Evolutionary conservation across 1,140 invertebrate species (phyloP), one percentile per base, ranked within the genome.

Genomic region (Eurosta solidaginis): DNA sequence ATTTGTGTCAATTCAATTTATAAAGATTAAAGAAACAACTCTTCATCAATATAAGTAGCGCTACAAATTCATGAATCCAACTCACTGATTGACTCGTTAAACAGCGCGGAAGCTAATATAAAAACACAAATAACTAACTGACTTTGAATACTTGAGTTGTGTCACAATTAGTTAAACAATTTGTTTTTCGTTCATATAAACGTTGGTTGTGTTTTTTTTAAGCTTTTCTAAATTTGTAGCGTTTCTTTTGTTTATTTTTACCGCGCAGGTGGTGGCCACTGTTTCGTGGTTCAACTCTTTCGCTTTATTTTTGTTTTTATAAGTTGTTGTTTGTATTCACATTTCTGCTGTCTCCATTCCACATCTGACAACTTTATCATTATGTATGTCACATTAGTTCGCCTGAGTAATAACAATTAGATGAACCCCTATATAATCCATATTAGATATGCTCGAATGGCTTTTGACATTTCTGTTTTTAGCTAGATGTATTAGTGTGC

Each of bases 401-500:
- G 14, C 59, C 40, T 68, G 59, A 68, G 59, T 10, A 68, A 68
- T 40, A 40, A 68, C 59, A 68, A 68, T 68, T 68, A 68, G 59
- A 68, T 68, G 33, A 68, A 68, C 59, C 59, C 59, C n/a, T 68
- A 52, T 33, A 59, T 68, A 68, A 68, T 68, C 59, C 59, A 68
- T 40, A 68, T 68, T 68, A 68, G 59, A 29, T 36, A 68, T 29
- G 59, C 17, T 17, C 22, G 25, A 68, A 33, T 68, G 59, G 59
- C n/a, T 68, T n/a, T 63, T 68, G 59, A 42, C 59, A 68, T 40
- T 40, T 40, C 59, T 33, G 36, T 68, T 68, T n/a, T 40, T 20
- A 5, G 33, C 59, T 12, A n/a, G n/a, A n/a, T n/a, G n/a, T 47
- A 47, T n/a, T 47, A 47, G 45, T 47, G 12, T n/a, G n/a, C n/a